A percentile compares a stretch with the other conserved stretches of the same genome.
phyloP scores from a whole-genome alignment of 23 tunicate species.

The Halocynthia roretzi region DNA sequence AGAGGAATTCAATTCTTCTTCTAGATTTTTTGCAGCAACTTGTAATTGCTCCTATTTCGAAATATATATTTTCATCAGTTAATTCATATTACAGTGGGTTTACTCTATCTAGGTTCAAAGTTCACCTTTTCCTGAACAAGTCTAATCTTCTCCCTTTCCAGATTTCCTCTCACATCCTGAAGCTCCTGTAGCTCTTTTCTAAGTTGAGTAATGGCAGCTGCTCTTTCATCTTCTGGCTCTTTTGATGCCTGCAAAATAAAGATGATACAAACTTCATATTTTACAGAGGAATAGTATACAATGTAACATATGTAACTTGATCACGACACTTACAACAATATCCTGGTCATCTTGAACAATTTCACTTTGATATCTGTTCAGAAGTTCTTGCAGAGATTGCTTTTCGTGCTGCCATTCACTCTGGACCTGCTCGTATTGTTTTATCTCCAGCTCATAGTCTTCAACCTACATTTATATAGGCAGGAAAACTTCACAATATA shows the following conservation, averaged over 20 bases:
- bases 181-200: slow-evolving; percentile 29
- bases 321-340: neutral
- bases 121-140: slow-evolving; percentile 51
- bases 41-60: slow-evolving; percentile 49
- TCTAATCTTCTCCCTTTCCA: slow-evolving; percentile 43
- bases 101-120: neutral
- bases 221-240: slow-evolving; percentile 11
- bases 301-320: neutral
- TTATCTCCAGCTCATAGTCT: slow-evolving; percentile 72
- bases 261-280: too few relatives aligned
- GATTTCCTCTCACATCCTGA: slow-evolving; percentile 17
- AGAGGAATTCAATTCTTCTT: slow-evolving; percentile 44
- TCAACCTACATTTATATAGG: slow-evolving; percentile 34
- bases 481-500: neutral
- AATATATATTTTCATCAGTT: neutral
- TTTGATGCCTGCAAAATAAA: neutral
- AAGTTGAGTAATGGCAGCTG: slow-evolving; percentile 18
- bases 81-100: too few relatives aligned
- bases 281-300: neutral
- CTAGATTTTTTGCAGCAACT: slow-evolving; percentile 35
- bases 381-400: slow-evolving; percentile 39
- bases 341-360: neutral
- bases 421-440: slow-evolving; percentile 42
- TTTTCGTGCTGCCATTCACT: slow-evolving; percentile 58
- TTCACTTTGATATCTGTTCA: slow-evolving; percentile 39